Evolutionary conservation across 2,888 invertebrate species (phyloP).

Genomic region (Drosophila kanekoi): DNA sequence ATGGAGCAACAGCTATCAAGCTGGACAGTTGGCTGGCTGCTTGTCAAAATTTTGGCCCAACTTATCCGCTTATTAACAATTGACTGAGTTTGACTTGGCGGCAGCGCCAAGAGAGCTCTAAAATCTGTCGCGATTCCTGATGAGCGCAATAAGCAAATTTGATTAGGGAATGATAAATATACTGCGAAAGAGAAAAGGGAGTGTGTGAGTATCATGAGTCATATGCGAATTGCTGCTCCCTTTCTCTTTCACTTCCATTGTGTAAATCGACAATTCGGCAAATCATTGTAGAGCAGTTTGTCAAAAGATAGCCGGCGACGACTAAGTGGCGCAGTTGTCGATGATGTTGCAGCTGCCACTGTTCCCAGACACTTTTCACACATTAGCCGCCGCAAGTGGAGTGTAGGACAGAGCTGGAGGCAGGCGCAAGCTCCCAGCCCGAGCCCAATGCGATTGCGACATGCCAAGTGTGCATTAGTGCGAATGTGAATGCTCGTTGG

Average conservation of each 20-base stretch:
- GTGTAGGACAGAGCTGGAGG: neutral
- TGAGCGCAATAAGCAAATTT: constrained; percentile 55
- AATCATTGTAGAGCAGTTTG: constrained; percentile 60
- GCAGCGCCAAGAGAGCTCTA: constrained; percentile 20
- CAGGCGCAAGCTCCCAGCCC: neutral
- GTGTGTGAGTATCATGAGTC: neutral
- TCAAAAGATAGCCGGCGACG: constrained; percentile 40
- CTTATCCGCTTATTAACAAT: constrained; percentile 75
- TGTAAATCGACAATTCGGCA: constrained; percentile 34
- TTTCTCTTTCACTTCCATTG: neutral
- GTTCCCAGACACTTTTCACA: constrained; percentile 64
- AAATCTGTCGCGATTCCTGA: constrained; percentile 56
- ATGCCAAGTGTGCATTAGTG: constrained; percentile 68
- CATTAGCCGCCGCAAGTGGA: constrained; percentile 47
- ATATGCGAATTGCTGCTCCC: constrained; percentile 12
- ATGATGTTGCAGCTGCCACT: constrained; percentile 63
- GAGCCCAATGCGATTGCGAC: constrained; percentile 53
- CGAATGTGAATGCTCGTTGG: constrained; percentile 19
- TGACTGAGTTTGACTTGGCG: constrained; percentile 61
- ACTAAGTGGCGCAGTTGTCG: constrained; percentile 50
- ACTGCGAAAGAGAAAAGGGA: neutral
- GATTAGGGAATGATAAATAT: constrained; percentile 27
- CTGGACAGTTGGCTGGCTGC: constrained; percentile 51
- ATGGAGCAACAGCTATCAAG: constrained; percentile 45
- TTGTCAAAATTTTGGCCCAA: constrained; percentile 49